Evolutionary conservation across 2,797 vertebrate genomes (phyloP).

Genomic region (Kryptolebias ocellatus): DNA sequence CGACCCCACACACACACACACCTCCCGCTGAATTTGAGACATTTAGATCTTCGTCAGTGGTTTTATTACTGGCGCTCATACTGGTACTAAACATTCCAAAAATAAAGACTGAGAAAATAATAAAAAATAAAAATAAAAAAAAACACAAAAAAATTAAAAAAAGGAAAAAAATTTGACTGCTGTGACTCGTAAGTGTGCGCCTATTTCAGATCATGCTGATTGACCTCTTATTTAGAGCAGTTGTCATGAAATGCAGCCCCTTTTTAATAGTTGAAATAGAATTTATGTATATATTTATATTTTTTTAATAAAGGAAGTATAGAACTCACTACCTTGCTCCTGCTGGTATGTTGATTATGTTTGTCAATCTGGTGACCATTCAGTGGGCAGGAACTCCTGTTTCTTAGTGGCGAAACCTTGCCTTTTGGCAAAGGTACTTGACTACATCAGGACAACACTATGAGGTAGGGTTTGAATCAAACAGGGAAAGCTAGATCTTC

Average conservation of each 20-base stretch:
- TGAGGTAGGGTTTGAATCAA: constrained; percentile 85
- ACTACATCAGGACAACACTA: constrained; percentile 84
- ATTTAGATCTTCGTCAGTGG: constrained; percentile 78
- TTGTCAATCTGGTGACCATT: constrained; percentile 85
- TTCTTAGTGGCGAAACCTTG: constrained; percentile 81
- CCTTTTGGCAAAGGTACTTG: constrained; percentile 80
- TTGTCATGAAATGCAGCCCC: constrained; percentile 88
- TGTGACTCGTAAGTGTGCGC: constrained; percentile 86
- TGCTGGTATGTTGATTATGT: constrained; percentile 89
- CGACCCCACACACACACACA: no score
- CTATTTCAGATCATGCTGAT: constrained; percentile 87
- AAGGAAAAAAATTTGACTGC: constrained; percentile 75
- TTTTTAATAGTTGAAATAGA: constrained; percentile 91
- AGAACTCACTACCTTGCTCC: constrained; percentile 89
- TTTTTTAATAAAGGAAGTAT: constrained; percentile 91
- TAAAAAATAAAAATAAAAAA: constrained; percentile 23
- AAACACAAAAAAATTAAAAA: constrained; percentile 51
- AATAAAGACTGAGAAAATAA: constrained; percentile 81
- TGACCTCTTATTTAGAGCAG: constrained; percentile 87
- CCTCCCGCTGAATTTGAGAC: constrained; percentile 78
- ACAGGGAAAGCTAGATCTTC: constrained; percentile 84
- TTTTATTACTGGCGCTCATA: constrained; percentile 82
- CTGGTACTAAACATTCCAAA: constrained; percentile 88
- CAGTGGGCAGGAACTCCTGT: constrained; percentile 84
- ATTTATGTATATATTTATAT: constrained; percentile 91